Conservation (phyloP, 2,797 vertebrate species). For the Spea hammondii region DNA sequence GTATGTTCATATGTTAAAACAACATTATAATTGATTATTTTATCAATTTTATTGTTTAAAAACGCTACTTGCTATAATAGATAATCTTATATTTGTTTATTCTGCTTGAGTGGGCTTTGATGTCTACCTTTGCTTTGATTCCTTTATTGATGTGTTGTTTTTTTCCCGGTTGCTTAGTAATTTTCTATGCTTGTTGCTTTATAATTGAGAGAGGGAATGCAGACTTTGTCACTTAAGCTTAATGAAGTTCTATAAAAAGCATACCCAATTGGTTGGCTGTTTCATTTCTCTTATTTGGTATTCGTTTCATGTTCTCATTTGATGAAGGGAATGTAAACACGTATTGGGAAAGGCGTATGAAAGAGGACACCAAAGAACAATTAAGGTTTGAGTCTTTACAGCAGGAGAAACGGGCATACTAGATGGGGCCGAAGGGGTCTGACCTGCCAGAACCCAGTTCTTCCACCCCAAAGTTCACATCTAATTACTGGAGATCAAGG, state of each 20-base stretch:
- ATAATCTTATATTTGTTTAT: not conserved
- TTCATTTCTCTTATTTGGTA: not conserved
- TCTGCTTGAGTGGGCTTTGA: not conserved
- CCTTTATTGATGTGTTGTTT: not conserved
- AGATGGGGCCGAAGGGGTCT: too few species aligned
- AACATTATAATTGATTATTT: not conserved
- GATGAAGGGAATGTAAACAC: too few species aligned
- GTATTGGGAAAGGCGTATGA: too few species aligned
- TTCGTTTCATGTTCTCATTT: not conserved
- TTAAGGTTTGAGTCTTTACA: too few species aligned
- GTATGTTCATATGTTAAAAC: too few species aligned
- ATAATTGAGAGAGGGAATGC: not conserved
- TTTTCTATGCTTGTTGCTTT: constrained; percentile 1
- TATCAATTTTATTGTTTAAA: constrained; percentile 9
- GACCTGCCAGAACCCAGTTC: too few species aligned
- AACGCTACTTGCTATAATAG: not conserved
- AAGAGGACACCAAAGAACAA: too few species aligned
- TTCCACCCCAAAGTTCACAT: too few species aligned
- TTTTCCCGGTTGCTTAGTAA: not conserved
- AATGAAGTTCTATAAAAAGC: constrained; percentile 24
- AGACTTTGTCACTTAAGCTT: not conserved
- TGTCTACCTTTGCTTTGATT: not conserved
- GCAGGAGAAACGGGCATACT: too few species aligned
- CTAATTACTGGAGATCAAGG: too few species aligned
- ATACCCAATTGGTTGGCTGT: not conserved